Percentiles rank a stretch among this genome's conserved stretches.
These are phyloP conservation scores for Stenotaenia linearis DNA, from an alignment of 2,888 invertebrate species.

Conservation along the genomic window DNA sequence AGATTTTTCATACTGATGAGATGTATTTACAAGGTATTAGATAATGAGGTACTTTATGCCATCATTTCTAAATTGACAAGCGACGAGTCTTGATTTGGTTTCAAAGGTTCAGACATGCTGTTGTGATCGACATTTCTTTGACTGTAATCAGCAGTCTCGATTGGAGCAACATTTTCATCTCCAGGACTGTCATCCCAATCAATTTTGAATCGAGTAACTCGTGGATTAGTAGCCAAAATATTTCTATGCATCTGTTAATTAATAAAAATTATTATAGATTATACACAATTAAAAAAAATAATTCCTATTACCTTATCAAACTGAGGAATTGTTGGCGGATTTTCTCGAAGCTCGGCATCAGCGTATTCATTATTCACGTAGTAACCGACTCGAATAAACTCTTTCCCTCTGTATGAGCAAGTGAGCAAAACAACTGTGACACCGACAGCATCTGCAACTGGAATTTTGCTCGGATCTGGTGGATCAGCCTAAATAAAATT, in stretches of 20 bases:
- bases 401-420: slow-evolving; percentile 85
- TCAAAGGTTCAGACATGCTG: slow-evolving; percentile 35
- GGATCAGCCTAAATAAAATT: slow-evolving; percentile 71
- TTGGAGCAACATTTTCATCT: slow-evolving; percentile 36
- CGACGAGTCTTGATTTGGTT: slow-evolving; percentile 21
- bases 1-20: background rate
- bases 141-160: slow-evolving; percentile 33
- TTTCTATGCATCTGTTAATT: slow-evolving; percentile 59
- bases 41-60: background rate
- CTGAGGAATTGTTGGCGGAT: slow-evolving; percentile 84
- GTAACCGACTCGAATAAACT: slow-evolving; percentile 96
- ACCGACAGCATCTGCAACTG: slow-evolving; percentile 93
- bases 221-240: slow-evolving; percentile 80
- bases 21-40: background rate
- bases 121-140: slow-evolving; percentile 34
- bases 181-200: slow-evolving; percentile 67
- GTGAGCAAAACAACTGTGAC: slow-evolving; percentile 95
- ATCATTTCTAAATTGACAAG: background rate
- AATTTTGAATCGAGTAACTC: slow-evolving; percentile 94
- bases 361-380: slow-evolving; percentile 97
- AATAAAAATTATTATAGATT: background rate
- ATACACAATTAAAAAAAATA: background rate
- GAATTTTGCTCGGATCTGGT: slow-evolving; percentile 88
- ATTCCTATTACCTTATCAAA: slow-evolving; percentile 74
- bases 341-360: slow-evolving; percentile 87